Evolutionary conservation across 1,140 invertebrate genomes (phyloP).

Genomic region (Temnothorax nylanderi): DNA sequence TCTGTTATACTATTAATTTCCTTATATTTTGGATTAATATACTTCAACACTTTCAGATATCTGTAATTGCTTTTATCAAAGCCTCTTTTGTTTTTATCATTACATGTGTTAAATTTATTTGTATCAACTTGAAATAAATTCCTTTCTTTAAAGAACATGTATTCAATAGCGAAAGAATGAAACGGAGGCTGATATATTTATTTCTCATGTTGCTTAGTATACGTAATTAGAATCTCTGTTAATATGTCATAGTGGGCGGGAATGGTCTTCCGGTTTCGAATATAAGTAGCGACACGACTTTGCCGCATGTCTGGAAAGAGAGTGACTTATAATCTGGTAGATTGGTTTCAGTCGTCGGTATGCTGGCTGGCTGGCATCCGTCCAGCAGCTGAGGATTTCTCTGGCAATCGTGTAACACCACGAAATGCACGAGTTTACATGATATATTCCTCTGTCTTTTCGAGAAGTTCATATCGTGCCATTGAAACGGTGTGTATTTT

Average conservation of each 20-base stretch:
- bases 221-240: neutral
- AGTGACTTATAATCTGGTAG: slow-evolving; percentile 67
- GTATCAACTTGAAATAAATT: neutral
- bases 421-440: slow-evolving; percentile 53
- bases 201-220: neutral
- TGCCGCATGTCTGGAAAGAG: slow-evolving; percentile 35
- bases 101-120: neutral
- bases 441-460: slow-evolving; percentile 24
- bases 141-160: neutral
- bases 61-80: neutral
- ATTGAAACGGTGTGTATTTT: neutral
- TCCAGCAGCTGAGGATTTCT: slow-evolving; percentile 51
- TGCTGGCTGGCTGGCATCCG: slow-evolving; percentile 50
- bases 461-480: neutral
- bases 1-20: neutral
- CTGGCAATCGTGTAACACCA: slow-evolving; percentile 33
- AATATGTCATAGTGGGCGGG: neutral
- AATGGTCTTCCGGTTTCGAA: slow-evolving; percentile 54
- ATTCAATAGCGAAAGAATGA: neutral
- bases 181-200: neutral
- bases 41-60: neutral
- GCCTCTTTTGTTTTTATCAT: neutral
- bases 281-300: slow-evolving; percentile 26
- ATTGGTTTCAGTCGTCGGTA: slow-evolving; percentile 68
- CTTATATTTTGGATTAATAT: neutral